These are phyloP conservation scores for Rallus limicola DNA, from an alignment of 2,113 vertebrate species.

Conservation along the genomic window DNA sequence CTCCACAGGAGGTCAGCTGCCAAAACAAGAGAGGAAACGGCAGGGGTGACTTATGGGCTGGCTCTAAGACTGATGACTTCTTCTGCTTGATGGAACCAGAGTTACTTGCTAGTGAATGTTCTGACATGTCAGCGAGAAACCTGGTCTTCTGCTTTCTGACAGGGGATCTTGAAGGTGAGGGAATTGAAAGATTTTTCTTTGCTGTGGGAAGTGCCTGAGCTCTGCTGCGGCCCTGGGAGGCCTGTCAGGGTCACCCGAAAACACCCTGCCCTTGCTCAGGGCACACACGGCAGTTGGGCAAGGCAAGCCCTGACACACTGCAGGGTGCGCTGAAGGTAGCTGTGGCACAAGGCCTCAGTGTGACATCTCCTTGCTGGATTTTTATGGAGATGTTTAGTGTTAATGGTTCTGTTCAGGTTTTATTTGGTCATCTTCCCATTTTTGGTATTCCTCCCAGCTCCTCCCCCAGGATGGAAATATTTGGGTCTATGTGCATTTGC, in stretches of 20 bases:
- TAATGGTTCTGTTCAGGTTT: not conserved
- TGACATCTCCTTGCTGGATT: not conserved
- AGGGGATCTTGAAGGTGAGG: conserved; percentile 26
- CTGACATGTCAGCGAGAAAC: not conserved
- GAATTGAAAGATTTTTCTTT: not conserved
- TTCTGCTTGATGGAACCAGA: conserved; percentile 36
- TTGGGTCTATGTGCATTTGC: not conserved
- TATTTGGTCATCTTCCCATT: not conserved
- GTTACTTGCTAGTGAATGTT: conserved; percentile 24
- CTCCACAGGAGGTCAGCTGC: conserved; percentile 64
- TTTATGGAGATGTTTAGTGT: not conserved
- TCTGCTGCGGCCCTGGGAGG: not conserved
- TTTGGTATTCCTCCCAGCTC: not conserved
- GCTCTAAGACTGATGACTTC: conserved; percentile 38
- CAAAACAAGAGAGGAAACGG: conserved; percentile 48
- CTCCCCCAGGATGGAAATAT: not conserved
- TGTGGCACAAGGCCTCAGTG: not conserved
- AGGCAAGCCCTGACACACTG: not conserved
- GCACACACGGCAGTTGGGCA: not conserved
- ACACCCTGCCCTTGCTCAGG: not conserved
- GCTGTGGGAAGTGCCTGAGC: conserved; percentile 16
- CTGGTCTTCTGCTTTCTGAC: not conserved
- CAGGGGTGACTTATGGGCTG: conserved; percentile 43
- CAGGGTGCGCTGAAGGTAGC: not conserved
- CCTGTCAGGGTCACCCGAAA: not conserved